A percentile compares a stretch with the other conserved stretches of the same genome.
phyloP scores from a whole-genome alignment of 2,113 vertebrate species.

The Fregetta grallaria region DNA sequence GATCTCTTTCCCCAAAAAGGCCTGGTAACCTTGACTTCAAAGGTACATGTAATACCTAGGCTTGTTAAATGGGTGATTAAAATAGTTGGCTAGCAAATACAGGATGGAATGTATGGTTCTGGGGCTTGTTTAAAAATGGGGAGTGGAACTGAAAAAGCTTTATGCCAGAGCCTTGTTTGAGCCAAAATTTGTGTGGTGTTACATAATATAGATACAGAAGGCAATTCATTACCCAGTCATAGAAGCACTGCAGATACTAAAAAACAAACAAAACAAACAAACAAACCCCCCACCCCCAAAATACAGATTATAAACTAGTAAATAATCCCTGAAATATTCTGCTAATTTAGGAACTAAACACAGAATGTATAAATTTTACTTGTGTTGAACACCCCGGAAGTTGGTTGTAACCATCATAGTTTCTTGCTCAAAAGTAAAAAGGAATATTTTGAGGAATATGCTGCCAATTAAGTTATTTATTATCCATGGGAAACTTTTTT shows the following conservation, averaged over 20 bases:
- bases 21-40: not conserved
- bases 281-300: no score
- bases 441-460: not conserved
- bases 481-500: conserved; percentile 31
- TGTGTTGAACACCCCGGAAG: not conserved
- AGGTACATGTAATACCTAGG: not conserved
- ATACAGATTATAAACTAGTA: not conserved
- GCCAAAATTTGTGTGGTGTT: not conserved
- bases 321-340: not conserved
- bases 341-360: not conserved
- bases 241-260: not conserved
- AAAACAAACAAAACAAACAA: not conserved
- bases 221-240: not conserved
- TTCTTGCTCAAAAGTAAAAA: not conserved
- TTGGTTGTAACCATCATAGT: not conserved
- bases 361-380: not conserved
- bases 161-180: not conserved
- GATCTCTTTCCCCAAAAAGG: not conserved
- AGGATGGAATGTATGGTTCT: not conserved
- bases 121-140: not conserved
- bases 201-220: not conserved
- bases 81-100: not conserved
- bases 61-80: not conserved
- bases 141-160: not conserved
- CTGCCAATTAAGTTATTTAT: conserved; percentile 3